These are phyloP conservation scores for Holothuria leucospilota DNA, from an alignment of 53 echinoderm and acorn worm species.

Conservation along the genomic window DNA sequence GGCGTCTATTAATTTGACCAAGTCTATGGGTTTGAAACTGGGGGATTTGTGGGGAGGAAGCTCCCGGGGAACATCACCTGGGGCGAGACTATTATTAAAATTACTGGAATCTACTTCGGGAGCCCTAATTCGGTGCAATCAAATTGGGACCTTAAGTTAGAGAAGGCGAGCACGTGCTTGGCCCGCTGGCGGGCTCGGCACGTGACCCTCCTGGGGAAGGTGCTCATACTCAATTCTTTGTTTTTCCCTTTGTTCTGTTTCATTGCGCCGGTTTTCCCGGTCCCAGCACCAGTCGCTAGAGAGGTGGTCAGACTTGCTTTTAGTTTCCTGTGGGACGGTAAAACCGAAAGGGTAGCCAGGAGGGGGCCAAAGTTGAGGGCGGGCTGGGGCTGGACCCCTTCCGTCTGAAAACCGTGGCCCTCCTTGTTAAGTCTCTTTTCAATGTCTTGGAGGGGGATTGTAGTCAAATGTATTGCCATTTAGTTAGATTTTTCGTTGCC, in stretches of 20 bases:
- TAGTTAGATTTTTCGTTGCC: constrained; percentile 3
- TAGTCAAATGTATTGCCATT: neutral
- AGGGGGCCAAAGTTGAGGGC: neutral
- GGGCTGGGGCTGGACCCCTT: constrained; percentile 13
- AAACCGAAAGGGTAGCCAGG: neutral
- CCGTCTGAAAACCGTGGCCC: neutral
- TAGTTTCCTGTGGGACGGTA: neutral
- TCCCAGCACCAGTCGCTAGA: neutral
- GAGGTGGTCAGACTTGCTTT: neutral
- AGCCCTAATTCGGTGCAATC: too few species aligned
- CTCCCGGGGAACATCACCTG: too few species aligned
- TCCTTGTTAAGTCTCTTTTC: neutral
- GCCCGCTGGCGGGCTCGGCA: too few species aligned
- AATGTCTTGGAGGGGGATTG: neutral
- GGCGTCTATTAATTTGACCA: constrained; percentile 28
- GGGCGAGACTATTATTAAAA: too few species aligned
- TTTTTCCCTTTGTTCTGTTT: constrained; percentile 6
- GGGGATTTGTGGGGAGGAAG: neutral
- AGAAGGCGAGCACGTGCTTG: too few species aligned
- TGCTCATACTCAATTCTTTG: too few species aligned
- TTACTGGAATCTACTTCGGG: too few species aligned
- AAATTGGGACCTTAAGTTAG: too few species aligned
- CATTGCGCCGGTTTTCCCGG: neutral
- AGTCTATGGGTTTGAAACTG: constrained; percentile 21
- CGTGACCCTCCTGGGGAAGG: too few species aligned